Conservation (phyloP, 2,888 invertebrate genomes). For the Cotesia congregata region DNA sequence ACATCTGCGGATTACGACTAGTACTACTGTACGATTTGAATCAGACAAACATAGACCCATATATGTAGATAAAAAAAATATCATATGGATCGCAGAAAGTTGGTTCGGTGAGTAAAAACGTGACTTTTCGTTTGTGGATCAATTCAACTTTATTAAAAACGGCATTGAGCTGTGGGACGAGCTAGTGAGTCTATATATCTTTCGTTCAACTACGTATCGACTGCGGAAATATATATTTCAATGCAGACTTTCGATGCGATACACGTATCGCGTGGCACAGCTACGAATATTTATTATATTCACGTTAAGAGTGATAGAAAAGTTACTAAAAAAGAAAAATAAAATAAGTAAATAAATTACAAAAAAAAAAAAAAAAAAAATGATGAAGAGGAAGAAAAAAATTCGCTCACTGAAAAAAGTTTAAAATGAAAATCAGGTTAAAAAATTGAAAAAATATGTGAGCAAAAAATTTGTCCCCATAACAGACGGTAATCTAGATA, state of each 20-base stretch:
- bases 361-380: too few relatives aligned
- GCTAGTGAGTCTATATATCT: conserved; percentile 32
- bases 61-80: conserved; percentile 22
- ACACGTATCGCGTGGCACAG: conserved; percentile 42
- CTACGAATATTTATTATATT: conserved; percentile 35
- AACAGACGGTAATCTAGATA: not conserved
- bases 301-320: conserved; percentile 9
- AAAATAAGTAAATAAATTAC: not conserved
- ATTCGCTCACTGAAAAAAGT: not conserved
- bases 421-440: not conserved
- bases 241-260: conserved; percentile 47
- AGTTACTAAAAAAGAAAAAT: not conserved
- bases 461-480: not conserved
- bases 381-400: too few relatives aligned
- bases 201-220: conserved; percentile 28
- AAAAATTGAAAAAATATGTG: conserved; percentile 3
- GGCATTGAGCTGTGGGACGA: conserved; percentile 44
- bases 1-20: conserved; percentile 13
- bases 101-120: conserved; percentile 24
- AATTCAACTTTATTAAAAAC: conserved; percentile 52
- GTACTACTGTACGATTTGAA: conserved; percentile 13
- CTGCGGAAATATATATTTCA: conserved; percentile 47
- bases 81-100: not conserved
- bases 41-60: conserved; percentile 11
- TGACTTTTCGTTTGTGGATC: conserved; percentile 38